Base-by-base conservation (phyloP, 2,888 invertebrate species). In the Lasioglossum marginatum region DNA sequence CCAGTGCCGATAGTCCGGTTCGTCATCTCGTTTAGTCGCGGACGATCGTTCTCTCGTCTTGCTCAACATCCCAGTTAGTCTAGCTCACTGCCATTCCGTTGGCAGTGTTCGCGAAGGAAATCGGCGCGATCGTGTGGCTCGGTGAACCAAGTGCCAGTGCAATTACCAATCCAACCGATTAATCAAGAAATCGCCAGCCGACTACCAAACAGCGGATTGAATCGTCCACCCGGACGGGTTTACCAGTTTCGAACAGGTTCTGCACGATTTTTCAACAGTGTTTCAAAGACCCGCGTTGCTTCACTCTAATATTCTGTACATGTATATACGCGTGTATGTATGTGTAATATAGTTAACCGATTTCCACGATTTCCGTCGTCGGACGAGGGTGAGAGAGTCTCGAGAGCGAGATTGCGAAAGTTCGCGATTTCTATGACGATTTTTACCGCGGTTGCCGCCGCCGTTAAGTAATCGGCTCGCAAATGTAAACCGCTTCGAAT, bases 11-110 rank as follows among this genome's bases (percentile, higher is more conserved):
- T 87, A 89, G 72, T 85, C 81, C 88, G 79, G 88, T 84, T 89
- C 85, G 85, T 89, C 88, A 82, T 88, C 80, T 79, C 87, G 90
- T 91, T 91, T 89, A 91, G 91, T 91, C 88, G 89, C 77, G 77
- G 83, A 77, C 82, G 87, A 89, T 86, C 91, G 81, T 87, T 88
- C 89, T 76, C 82, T 48, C 79, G 85, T 87, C 81, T 88, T 81
- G 52, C 87, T 85, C 72, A 77, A 81, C 88, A 68, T 82, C 81
- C 63, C 85, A 77, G 23, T 34, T 79, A 43, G 68, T 68, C 73
- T 57, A 63, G 63, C 48, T 71, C 48, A 60, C 77, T 72, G 52
- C 34, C 23, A 74, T 81, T 57, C 43, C 57, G 72, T 45, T 19
- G 45, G 2, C 48, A 19, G 66, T 16, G 23, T n/a, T 40, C 34